A percentile compares a stretch with the other conserved stretches of the same genome.
Conservation (phyloP, 2,797 vertebrate genomes). For the Semotilus atromaculatus region DNA sequence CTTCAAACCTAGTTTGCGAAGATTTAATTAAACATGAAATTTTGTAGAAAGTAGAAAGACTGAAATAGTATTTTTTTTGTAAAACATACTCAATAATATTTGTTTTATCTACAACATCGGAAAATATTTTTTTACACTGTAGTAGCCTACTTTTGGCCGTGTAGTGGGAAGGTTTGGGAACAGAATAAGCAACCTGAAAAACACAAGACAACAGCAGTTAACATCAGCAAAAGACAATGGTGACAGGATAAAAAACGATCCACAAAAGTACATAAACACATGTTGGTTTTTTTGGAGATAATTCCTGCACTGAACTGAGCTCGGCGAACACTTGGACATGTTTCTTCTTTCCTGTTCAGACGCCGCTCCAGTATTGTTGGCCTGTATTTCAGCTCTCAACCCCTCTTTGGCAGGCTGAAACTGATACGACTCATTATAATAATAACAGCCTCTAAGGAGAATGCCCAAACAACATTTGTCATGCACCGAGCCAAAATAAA, state of each 20-base stretch:
- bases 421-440: slow-evolving; percentile 46
- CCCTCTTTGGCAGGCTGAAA: slow-evolving; percentile 32
- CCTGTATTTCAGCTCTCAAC: background rate
- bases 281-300: background rate
- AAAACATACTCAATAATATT: background rate
- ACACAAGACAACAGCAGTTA: background rate
- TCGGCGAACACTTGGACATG: background rate
- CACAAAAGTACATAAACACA: slow-evolving; percentile 10
- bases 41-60: background rate
- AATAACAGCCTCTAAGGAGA: slow-evolving; percentile 42
- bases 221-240: background rate
- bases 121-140: background rate
- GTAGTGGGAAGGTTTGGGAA: background rate
- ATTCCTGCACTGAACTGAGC: background rate
- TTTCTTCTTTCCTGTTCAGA: slow-evolving; percentile 34
- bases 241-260: background rate
- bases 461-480: slow-evolving; percentile 47
- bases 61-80: background rate
- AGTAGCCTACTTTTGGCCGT: background rate
- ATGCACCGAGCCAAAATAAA: slow-evolving; percentile 37
- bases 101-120: background rate
- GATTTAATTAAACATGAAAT: no score
- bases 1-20: background rate
- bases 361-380: slow-evolving; percentile 7
- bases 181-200: background rate